Base-by-base conservation (phyloP, 2,113 vertebrate genomes). In the Epinephelus cyanopodus region DNA sequence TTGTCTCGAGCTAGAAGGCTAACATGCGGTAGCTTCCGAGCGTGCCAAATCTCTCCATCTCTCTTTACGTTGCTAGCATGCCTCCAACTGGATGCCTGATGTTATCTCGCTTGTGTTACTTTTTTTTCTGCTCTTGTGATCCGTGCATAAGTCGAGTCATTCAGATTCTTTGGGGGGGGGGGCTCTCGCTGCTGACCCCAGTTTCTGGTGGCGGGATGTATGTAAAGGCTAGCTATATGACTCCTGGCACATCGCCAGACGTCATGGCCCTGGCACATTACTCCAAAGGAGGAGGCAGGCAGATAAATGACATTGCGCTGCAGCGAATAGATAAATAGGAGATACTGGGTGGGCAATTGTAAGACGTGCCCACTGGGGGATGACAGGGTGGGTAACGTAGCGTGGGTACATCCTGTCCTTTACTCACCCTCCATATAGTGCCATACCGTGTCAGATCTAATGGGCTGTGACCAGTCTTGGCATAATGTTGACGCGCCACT, bases 101-200 rank as follows among this genome's bases (percentile, higher is more conserved):
- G 17, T 13, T 50, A n/a, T 5, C 8, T 27, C n/a, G 3, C 5
- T 12, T 12, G 6, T 53, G 13, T 48, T 13, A 0, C 47, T 3
- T 57, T 8, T 8, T 23, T 62, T 3, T 63, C 29, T 76, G 0
- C 54, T 3, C 61, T 63, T 71, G 2, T 63, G 21, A 77, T 79
- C 47, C 23, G 1, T 62, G 18, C 47, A 48, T 37, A 62, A 74
- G 21, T 67, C 37, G 27, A 58, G 9, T 73, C 39, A 62, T 25
- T 54, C 6, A 6, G 39, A 13, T 33, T 57, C 1, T 42, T 10
- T n/a, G n/a, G n/a, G 10, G 2, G 1, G 21, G 57, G 12, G 5
- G 50, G 18, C 3, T 54, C 52, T 69, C 47, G 17, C 12, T 27
- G 48, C 73, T 91, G 93, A 90, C 90, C 90, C 89, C 81, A 84